phyloP scores from a whole-genome alignment of 2,797 vertebrate species.

The Sus cebifrons region DNA sequence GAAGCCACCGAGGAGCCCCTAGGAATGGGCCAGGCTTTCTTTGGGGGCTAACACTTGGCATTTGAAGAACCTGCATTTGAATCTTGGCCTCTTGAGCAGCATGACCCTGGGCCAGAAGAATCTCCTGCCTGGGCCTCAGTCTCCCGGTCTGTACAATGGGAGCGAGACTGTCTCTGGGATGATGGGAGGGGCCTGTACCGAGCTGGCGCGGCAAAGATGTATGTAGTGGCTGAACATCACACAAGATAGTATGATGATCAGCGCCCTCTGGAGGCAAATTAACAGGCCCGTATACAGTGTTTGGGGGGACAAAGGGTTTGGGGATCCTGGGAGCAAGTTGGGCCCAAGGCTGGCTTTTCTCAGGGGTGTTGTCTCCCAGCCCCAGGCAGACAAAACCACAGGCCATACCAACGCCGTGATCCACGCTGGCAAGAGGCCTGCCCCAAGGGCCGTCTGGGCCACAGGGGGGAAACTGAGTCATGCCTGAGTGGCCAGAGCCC shows the following conservation, averaged over 20 bases:
- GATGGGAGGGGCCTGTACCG: too few relatives aligned
- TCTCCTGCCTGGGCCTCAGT: background rate
- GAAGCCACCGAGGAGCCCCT: too few relatives aligned
- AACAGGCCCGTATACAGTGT: background rate
- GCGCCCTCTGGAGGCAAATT: background rate
- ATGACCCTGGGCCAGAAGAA: background rate
- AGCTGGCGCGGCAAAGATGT: background rate
- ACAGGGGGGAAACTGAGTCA: rapidly evolving
- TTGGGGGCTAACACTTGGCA: background rate
- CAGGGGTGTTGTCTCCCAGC: too few relatives aligned
- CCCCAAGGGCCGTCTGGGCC: background rate
- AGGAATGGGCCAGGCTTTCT: background rate
- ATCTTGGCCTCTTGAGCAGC: background rate
- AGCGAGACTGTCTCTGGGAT: background rate
- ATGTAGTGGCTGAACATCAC: rapidly evolving
- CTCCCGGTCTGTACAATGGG: background rate
- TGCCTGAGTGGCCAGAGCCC: background rate
- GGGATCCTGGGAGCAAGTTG: background rate
- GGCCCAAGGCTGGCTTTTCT: background rate
- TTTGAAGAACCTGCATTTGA: background rate
- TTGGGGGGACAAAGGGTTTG: background rate
- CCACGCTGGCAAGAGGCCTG: too few relatives aligned
- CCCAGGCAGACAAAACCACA: too few relatives aligned
- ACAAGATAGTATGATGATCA: rapidly evolving
- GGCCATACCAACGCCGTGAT: too few relatives aligned